Percentiles rank a stretch among this genome's conserved stretches.
These are phyloP conservation scores for Leucania comma DNA, from an alignment of 2,888 invertebrate species.

Conservation along the genomic window DNA sequence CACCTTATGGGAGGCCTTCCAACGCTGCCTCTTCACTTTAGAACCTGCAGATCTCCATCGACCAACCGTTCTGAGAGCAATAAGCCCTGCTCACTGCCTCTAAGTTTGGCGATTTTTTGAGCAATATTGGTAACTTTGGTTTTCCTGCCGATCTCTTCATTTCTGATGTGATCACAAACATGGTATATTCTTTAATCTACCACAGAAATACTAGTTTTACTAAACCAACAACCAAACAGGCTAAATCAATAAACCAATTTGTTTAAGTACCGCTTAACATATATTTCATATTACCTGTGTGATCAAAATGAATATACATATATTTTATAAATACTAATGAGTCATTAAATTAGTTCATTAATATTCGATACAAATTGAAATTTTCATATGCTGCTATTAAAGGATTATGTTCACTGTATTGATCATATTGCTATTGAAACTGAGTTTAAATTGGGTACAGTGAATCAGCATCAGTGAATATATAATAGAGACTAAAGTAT, in stretches of 20 bases:
- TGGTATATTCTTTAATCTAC: too few relatives aligned
- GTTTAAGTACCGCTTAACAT: background rate
- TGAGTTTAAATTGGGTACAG: background rate
- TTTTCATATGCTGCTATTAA: slow-evolving; percentile 7
- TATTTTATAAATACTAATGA: slow-evolving; percentile 19
- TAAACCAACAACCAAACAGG: background rate
- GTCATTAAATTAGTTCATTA: slow-evolving; percentile 25
- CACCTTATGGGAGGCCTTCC: too few relatives aligned
- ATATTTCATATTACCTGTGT: background rate
- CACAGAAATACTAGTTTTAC: background rate
- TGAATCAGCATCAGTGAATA: background rate
- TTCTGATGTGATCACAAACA: too few relatives aligned
- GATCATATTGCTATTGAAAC: slow-evolving; percentile 10
- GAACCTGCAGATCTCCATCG: too few relatives aligned
- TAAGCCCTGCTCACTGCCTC: too few relatives aligned
- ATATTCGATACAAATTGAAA: slow-evolving; percentile 9
- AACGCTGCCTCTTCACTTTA: too few relatives aligned
- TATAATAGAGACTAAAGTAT: background rate
- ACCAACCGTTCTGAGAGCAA: too few relatives aligned
- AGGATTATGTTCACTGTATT: background rate
- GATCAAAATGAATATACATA: background rate
- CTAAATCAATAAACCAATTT: too few relatives aligned
- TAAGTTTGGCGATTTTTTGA: too few relatives aligned
- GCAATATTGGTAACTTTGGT: too few relatives aligned
- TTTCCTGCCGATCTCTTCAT: too few relatives aligned